These are phyloP conservation scores for Zaprionus taronus DNA, from an alignment of 1,140 invertebrate genomes.

Conservation along the genomic window DNA sequence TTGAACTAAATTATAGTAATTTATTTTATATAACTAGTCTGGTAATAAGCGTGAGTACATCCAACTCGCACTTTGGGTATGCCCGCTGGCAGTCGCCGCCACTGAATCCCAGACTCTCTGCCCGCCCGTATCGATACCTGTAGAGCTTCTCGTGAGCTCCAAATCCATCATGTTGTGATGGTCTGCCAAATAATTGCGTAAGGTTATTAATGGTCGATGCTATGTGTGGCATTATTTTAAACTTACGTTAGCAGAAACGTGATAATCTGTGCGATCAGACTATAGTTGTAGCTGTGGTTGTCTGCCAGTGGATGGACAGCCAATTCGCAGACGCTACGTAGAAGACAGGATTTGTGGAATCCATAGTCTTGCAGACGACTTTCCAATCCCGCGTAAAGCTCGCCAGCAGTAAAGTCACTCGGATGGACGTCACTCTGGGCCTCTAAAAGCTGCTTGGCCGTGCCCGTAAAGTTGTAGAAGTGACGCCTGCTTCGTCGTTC, in stretches of 20 bases:
- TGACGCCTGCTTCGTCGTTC: conserved; percentile 52
- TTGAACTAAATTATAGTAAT: conserved; percentile 4
- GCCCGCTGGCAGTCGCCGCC: conserved; percentile 64
- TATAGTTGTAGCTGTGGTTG: conserved; percentile 56
- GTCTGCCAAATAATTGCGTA: conserved; percentile 46
- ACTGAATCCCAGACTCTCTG: conserved; percentile 69
- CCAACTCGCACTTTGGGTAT: conserved; percentile 67
- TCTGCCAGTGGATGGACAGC: conserved; percentile 75
- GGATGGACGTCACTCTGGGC: conserved; percentile 49
- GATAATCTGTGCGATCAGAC: conserved; percentile 61
- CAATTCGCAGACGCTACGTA: conserved; percentile 76
- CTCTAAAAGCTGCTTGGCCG: not conserved
- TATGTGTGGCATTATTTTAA: not conserved
- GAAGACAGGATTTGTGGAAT: conserved; percentile 70
- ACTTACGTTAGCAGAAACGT: conserved; percentile 80
- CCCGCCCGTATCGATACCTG: conserved; percentile 69
- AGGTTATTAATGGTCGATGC: not conserved
- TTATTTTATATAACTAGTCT: conserved; percentile 72
- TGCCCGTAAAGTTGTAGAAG: conserved; percentile 11
- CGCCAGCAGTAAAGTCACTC: conserved; percentile 74
- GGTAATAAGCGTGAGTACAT: conserved; percentile 62
- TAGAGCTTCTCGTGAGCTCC: conserved; percentile 53
- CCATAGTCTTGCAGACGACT: conserved; percentile 59
- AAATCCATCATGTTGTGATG: conserved; percentile 78
- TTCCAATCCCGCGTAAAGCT: conserved; percentile 69